Conservation (phyloP, 2,888 invertebrate genomes). For the Diaphora mendica region DNA sequence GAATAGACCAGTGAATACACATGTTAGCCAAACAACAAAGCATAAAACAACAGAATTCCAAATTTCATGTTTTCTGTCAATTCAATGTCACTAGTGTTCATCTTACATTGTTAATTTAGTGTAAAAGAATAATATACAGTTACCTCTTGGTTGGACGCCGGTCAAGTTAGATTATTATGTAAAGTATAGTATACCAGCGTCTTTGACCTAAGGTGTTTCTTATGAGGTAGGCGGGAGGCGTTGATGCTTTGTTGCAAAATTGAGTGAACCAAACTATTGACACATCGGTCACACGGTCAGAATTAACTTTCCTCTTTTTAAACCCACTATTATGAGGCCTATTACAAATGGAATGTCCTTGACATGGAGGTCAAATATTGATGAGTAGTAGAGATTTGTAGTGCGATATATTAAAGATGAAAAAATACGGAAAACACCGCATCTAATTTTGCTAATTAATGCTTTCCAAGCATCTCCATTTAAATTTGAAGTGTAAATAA, state of each 20-base stretch:
- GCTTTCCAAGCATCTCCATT: too few relatives aligned
- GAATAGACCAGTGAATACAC: too few relatives aligned
- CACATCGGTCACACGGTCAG: neutral
- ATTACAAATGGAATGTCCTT: neutral
- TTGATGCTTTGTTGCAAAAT: neutral
- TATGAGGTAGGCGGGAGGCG: neutral
- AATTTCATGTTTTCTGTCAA: too few relatives aligned
- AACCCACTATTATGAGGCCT: neutral
- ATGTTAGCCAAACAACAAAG: too few relatives aligned
- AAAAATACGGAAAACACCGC: too few relatives aligned
- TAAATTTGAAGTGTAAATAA: too few relatives aligned
- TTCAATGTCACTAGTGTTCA: too few relatives aligned
- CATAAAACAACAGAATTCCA: too few relatives aligned
- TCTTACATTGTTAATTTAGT: neutral
- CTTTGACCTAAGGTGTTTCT: neutral
- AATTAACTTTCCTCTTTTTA: neutral
- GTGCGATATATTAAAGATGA: too few relatives aligned
- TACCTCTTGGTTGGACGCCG: neutral
- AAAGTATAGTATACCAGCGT: neutral
- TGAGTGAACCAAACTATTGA: neutral
- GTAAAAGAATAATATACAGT: neutral
- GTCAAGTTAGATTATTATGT: neutral
- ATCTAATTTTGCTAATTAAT: too few relatives aligned
- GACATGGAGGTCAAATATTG: neutral
- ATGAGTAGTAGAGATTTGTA: neutral